Evolutionary conservation across 1,140 invertebrate genomes (phyloP), one percentile per base, ranked within the genome.

Genomic region (Geopemphigus sp.): DNA sequence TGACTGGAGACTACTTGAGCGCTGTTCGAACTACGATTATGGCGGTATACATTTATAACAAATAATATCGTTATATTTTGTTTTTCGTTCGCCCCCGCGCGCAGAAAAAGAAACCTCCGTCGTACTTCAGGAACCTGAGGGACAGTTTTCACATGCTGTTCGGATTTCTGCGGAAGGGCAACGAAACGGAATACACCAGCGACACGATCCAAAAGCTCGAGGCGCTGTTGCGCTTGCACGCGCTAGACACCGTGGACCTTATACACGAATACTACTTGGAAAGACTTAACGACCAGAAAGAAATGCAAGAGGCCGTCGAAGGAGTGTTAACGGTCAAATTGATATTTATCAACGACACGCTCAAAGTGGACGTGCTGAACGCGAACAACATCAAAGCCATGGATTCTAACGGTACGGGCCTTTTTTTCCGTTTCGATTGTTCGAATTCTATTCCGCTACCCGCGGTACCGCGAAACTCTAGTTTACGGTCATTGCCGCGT

Each of bases 81-180:
- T n/a, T n/a, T n/a, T n/a, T n/a, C n/a, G n/a, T n/a, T n/a, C n/a
- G n/a, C n/a, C n/a, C n/a, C n/a, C 32, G 3, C 32, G 32, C 8
- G 3, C 85, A 93, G 91, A 94, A 93, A 90, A 89, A 93, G 81
- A 88, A 93, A 82, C 93, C 94, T 22, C 92, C 94, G 22, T 88
- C 90, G 12, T 97, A 97, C 84, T 98, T 97, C 84, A 90, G 92
- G 78, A 94, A 96, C 85, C 88, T 98, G 64, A 92, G 93, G 83
- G 91, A 94, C 82, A 94, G 95, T 17, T 86, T 98, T 57, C 90
- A 91, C 82, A 90, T 95, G 45, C 90, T 98, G 85, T 89, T 95
- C 50, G 90, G 92, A 68, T 96, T 94, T 82, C 97, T 98, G 86
- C 93, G 95, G 85, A 90, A 92, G 82, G 89, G 88, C 63, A 89